Evolutionary conservation across 1,140 invertebrate genomes (phyloP), one percentile per base, ranked within the genome.

Genomic region (Drosophila arizonae): DNA sequence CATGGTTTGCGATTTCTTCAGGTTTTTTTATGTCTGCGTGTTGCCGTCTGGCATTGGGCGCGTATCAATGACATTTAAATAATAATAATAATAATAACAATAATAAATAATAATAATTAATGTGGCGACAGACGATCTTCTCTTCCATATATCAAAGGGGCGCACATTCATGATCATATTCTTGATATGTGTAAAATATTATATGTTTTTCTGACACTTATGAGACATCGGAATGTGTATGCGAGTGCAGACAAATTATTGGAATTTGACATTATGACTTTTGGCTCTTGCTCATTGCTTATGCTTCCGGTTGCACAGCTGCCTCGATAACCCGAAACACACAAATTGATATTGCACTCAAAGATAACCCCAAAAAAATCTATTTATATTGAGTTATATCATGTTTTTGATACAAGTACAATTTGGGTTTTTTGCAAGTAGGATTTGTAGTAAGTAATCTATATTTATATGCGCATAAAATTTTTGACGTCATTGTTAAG

Each of bases 231-330:
- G 21, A 67, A 58, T 58, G 55, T 15, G 15, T 41, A 8, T 43
- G 15, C 8, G 8, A 24, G 39, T 63, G 36, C 54, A 65, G 54
- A 73, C 30, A 72, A 67, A 39, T 60, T 68, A 60, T 46, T 63
- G 77, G 81, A 85, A 85, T 85, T 85, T 85, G 81, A 86, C 81
- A 81, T 84, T 72, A 77, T 81, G 74, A 80, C 81, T 77, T 75
- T 81, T 77, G 77, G n/a, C 46, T 64, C 72, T 72, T 76, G 65
- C 68, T 68, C 62, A 60, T 65, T 41, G 21, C 21, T 63, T 61
- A 30, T 17, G 46, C 63, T 84, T 84, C 81, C 81, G 81, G 77
- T 69, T 85, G 56, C 61, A 55, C 13, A 24, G 48, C 33, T 54
- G 55, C n/a, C 45, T 26, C 48, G 24, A 39, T 66, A 17, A 39